These are phyloP conservation scores for Lacerta bilineata DNA, from an alignment of 2,797 vertebrate species.

Conservation along the genomic window DNA sequence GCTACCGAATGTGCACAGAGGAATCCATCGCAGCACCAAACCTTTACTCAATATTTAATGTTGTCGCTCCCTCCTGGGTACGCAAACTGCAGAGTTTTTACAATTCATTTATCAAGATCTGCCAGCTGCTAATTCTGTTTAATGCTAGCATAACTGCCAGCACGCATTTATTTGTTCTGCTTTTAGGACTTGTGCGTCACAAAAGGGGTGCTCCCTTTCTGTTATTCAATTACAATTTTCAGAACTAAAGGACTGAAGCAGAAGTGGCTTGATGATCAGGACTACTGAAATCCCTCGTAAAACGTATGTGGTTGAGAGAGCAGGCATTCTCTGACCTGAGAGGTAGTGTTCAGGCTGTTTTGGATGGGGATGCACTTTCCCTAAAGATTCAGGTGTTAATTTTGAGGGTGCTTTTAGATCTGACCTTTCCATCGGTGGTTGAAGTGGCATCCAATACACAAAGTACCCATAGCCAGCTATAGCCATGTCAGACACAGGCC, in stretches of 20 bases:
- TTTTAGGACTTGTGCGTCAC: not conserved
- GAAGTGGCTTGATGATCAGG: not conserved
- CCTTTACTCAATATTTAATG: not conserved
- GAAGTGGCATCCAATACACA: not conserved
- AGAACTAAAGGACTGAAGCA: constrained; percentile 1
- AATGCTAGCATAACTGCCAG: constrained; percentile 20
- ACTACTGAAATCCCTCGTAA: not conserved
- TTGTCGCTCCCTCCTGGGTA: constrained; percentile 31
- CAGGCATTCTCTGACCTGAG: not conserved
- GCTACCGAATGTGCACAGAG: not conserved
- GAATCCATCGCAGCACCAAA: not conserved
- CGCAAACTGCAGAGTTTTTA: constrained; percentile 35
- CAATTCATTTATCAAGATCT: constrained; percentile 23
- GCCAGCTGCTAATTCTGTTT: constrained; percentile 30
- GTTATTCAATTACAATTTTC: not conserved
- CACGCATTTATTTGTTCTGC: constrained; percentile 25
- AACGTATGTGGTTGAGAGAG: not conserved
- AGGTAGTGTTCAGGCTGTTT: not conserved
- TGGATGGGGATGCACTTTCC: not conserved
- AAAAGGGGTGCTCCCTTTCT: not conserved
- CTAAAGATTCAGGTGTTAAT: not conserved
- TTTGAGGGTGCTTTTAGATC: not conserved
- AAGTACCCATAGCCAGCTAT: not conserved
- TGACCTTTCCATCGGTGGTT: not conserved
- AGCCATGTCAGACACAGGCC: not conserved